Conservation (phyloP, 2,797 vertebrate genomes). For the Pangasius sanitwongsei region DNA sequence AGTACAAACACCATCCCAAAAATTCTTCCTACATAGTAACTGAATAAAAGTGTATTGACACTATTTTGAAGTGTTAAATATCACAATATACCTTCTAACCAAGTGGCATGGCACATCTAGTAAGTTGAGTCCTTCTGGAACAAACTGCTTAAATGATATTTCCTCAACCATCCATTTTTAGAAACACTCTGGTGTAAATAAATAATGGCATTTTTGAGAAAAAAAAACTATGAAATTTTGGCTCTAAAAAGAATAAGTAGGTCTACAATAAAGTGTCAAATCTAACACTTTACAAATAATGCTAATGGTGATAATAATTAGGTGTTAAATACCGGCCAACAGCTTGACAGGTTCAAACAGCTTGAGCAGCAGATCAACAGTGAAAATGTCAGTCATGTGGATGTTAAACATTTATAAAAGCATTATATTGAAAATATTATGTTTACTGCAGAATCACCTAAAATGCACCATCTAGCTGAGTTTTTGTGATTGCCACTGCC, state of each 20-base stretch:
- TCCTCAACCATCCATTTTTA: neutral
- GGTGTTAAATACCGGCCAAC: neutral
- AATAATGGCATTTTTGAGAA: neutral
- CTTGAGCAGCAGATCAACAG: neutral
- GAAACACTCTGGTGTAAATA: neutral
- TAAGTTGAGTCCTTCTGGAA: neutral
- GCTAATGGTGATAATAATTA: neutral
- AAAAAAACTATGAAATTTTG: neutral
- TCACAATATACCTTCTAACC: neutral
- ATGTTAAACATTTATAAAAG: slow-evolving; percentile 10
- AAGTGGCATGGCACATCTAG: neutral
- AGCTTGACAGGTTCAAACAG: neutral
- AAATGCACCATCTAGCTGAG: neutral
- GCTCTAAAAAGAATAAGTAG: neutral
- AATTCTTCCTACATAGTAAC: neutral
- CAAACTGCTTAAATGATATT: neutral
- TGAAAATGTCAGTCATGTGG: neutral
- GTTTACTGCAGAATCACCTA: neutral
- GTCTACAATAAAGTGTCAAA: neutral
- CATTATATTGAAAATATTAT: neutral
- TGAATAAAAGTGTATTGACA: neutral
- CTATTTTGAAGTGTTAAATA: neutral
- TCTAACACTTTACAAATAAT: neutral
- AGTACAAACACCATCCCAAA: neutral
- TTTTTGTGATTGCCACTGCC: neutral